These are phyloP conservation scores for Molothrus aeneus DNA, from an alignment of 2,797 vertebrate genomes.

Conservation along the genomic window DNA sequence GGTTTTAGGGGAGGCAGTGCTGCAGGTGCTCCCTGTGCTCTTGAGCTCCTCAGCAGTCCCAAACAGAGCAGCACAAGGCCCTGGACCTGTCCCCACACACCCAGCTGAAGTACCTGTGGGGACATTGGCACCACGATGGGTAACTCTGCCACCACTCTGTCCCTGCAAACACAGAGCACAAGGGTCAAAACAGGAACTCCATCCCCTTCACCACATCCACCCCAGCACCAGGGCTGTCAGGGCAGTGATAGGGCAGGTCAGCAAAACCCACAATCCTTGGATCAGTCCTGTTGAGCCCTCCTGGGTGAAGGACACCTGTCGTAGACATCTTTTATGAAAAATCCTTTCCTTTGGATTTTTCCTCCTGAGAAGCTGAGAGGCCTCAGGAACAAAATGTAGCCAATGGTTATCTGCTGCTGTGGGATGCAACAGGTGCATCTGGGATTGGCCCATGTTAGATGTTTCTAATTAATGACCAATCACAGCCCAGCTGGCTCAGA, in stretches of 20 bases:
- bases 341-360: too few species aligned
- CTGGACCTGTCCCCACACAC: fast-evolving
- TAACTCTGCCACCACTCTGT: neutral
- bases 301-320: neutral
- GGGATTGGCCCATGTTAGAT: too few species aligned
- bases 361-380: too few species aligned
- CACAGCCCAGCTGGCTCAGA: too few species aligned
- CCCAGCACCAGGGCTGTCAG: neutral
- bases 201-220: neutral
- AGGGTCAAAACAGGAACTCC: neutral
- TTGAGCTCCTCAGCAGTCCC: neutral
- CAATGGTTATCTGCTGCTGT: too few species aligned
- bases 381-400: too few species aligned
- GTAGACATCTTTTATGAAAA: too few species aligned
- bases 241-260: neutral
- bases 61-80: fast-evolving
- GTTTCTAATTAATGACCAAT: too few species aligned
- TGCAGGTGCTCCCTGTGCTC: neutral
- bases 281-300: neutral
- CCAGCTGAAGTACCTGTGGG: conserved; percentile 34
- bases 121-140: neutral
- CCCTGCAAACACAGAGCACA: conserved; percentile 46
- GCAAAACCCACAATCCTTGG: neutral
- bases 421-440: too few species aligned
- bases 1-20: neutral